Evolutionary conservation across 2,797 vertebrate species (phyloP).

Genomic region (Melanotaenia maccullochi): DNA sequence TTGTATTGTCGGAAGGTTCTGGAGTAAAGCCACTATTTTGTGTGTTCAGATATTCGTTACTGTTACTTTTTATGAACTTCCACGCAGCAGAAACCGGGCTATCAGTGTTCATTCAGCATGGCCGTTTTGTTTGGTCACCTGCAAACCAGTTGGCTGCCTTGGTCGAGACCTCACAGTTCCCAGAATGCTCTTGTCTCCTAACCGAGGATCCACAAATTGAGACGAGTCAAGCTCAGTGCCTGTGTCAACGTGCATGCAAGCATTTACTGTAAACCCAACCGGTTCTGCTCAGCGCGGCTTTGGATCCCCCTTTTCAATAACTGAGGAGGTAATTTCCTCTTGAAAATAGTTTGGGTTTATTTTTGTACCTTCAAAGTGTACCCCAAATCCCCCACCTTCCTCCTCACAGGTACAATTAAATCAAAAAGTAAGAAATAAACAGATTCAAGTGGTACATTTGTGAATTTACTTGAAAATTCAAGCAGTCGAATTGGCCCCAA

Average conservation of each 20-base stretch:
- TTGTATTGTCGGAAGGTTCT: slow-evolving; percentile 64
- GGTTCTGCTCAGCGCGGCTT: slow-evolving; percentile 66
- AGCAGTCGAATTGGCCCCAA: slow-evolving; percentile 46
- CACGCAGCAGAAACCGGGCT: slow-evolving; percentile 41
- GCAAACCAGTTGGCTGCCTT: slow-evolving; percentile 75
- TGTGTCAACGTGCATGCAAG: slow-evolving; percentile 82
- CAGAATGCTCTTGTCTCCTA: slow-evolving; percentile 72
- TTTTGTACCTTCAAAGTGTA: slow-evolving; percentile 62
- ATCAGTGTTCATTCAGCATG: slow-evolving; percentile 35
- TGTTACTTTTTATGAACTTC: slow-evolving; percentile 53
- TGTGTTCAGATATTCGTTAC: slow-evolving; percentile 70
- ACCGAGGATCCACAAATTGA: slow-evolving; percentile 67
- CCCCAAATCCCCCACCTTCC: neutral
- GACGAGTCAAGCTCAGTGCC: slow-evolving; percentile 82
- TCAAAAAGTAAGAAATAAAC: slow-evolving; percentile 46
- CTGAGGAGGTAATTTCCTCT: slow-evolving; percentile 51
- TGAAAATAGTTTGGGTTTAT: slow-evolving; percentile 67
- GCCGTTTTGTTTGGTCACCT: slow-evolving; percentile 20
- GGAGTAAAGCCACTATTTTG: slow-evolving; percentile 81
- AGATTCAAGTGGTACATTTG: slow-evolving; percentile 73
- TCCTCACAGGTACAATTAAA: slow-evolving; percentile 67
- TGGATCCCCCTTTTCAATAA: slow-evolving; percentile 41
- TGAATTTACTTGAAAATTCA: slow-evolving; percentile 44
- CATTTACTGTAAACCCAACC: slow-evolving; percentile 66
- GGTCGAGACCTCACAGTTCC: slow-evolving; percentile 64